A percentile compares a stretch with the other conserved stretches of the same genome.
Evolutionary conservation across 2,888 invertebrate genomes (phyloP).

Genomic region (Perithous albicinctus): DNA sequence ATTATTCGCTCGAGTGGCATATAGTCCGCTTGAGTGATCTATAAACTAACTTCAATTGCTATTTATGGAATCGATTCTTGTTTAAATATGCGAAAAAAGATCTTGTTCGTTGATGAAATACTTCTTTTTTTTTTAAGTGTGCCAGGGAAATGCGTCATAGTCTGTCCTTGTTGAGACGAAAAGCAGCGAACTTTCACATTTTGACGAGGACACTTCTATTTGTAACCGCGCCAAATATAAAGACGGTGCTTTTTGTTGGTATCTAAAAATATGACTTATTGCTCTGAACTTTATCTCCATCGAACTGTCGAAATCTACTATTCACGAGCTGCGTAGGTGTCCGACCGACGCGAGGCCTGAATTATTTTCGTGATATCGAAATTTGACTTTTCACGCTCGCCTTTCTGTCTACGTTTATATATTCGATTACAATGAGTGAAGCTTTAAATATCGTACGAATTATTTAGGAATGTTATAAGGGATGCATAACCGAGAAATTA

Average conservation of each 20-base stretch:
- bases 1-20: too few species aligned
- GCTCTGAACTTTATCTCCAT: conserved; percentile 14
- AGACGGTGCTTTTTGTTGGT: conserved; percentile 18
- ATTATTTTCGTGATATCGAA: conserved; percentile 6
- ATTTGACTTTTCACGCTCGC: neutral
- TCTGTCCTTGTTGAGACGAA: neutral
- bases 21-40: too few species aligned
- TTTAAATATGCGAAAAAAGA: neutral
- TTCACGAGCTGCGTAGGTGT: neutral
- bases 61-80: neutral
- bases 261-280: conserved; percentile 30
- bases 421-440: neutral
- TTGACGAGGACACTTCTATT: conserved; percentile 46
- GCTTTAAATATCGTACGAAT: neutral
- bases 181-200: conserved; percentile 51
- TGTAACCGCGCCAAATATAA: conserved; percentile 42
- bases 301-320: conserved; percentile 2
- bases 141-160: conserved; percentile 44
- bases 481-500: neutral
- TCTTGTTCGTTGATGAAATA: neutral
- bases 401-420: neutral
- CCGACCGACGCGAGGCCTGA: too few species aligned
- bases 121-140: neutral
- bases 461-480: neutral
- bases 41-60: too few species aligned